These are phyloP conservation scores for Drosophila robusta DNA, from an alignment of 2,888 invertebrate genomes.

Conservation along the genomic window DNA sequence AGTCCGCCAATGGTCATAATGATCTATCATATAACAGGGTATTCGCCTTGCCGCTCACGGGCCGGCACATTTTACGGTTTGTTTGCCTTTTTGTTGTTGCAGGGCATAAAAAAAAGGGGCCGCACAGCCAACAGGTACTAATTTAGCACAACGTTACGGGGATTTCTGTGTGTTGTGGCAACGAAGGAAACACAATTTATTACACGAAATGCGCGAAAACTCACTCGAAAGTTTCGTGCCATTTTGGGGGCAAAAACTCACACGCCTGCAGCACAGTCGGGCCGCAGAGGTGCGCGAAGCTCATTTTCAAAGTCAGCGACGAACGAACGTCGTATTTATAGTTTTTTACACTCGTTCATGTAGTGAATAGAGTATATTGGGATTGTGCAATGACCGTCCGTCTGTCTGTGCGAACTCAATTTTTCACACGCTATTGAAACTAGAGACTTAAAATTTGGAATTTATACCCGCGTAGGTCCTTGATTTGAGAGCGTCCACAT, in stretches of 20 bases:
- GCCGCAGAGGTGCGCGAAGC: not conserved
- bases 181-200: conserved; percentile 64
- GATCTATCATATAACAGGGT: conserved; percentile 10
- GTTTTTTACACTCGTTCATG: conserved; percentile 35
- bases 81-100: conserved; percentile 35
- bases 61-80: conserved; percentile 21
- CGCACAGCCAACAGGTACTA: conserved; percentile 72
- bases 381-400: too few species aligned
- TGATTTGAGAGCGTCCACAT: too few species aligned
- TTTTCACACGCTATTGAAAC: too few species aligned
- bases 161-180: conserved; percentile 51
- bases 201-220: conserved; percentile 69
- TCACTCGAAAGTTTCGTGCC: conserved; percentile 53
- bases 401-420: too few species aligned
- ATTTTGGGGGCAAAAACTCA: conserved; percentile 8
- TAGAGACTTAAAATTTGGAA: too few species aligned
- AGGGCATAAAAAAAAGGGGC: conserved; percentile 41
- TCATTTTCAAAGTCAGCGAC: conserved; percentile 39
- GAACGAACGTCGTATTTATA: conserved; percentile 61
- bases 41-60: conserved; percentile 18
- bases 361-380: too few species aligned
- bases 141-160: conserved; percentile 61
- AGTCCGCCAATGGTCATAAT: not conserved
- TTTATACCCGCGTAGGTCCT: too few species aligned
- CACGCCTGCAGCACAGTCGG: not conserved